phyloP scores from a whole-genome alignment of 2,888 invertebrate species.

The Biston stratarius region DNA sequence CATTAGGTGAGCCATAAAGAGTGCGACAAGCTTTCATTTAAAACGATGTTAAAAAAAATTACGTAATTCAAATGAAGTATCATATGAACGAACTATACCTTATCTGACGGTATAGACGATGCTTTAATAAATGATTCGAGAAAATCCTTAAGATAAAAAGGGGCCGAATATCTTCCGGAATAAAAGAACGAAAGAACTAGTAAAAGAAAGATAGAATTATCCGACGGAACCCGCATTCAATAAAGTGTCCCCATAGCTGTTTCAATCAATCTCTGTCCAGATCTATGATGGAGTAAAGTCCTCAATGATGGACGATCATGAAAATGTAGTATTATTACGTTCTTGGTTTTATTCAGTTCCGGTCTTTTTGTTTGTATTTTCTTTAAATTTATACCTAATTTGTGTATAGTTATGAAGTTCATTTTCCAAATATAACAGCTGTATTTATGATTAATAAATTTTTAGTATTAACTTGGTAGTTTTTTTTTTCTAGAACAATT shows the following conservation, averaged over 20 bases:
- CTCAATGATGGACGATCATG: conserved; percentile 15
- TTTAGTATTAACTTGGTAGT: no score
- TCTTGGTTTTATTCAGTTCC: conserved; percentile 4
- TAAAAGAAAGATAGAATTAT: conserved; percentile 29
- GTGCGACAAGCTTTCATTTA: no score
- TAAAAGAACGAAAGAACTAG: conserved; percentile 19
- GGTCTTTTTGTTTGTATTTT: background rate
- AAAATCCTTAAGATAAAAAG: conserved; percentile 19
- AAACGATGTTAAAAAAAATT: no score
- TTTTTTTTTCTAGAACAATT: no score
- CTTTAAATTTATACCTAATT: background rate
- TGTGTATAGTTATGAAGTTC: background rate
- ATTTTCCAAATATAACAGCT: no score
- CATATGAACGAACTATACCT: background rate
- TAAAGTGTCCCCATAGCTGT: conserved; percentile 22
- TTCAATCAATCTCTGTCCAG: conserved; percentile 30
- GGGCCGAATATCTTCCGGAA: conserved; percentile 12
- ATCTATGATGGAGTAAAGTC: conserved; percentile 27
- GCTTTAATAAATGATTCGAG: conserved; percentile 11
- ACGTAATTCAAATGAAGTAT: no score
- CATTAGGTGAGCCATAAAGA: no score
- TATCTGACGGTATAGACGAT: conserved; percentile 3
- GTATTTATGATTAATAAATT: no score
- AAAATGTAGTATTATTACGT: conserved; percentile 5
- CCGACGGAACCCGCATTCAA: conserved; percentile 14